Evolutionary conservation across 2,113 vertebrate species (phyloP), one percentile per base, ranked within the genome.

Genomic region (Xiphophorus maculatus): DNA sequence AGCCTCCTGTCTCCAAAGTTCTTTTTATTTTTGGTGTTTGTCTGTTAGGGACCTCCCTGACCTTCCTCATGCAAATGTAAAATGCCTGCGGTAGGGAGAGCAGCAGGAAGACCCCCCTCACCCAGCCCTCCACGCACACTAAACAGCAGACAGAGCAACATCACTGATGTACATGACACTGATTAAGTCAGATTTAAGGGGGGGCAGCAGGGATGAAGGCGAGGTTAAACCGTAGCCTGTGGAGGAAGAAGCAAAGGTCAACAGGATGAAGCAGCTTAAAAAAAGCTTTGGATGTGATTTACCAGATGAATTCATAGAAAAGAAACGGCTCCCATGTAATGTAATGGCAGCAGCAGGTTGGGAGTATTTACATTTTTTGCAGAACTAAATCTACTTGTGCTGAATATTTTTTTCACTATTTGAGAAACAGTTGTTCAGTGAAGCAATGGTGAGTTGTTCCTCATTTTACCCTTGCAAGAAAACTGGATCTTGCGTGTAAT

Each of bases 381-480:
- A 58, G 8, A 25, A 58, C 8, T 58, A 58, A 58, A 58, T 58
- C 19, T 25, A 65, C 30, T 25, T 25, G 3, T 5, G 9, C 7
- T 35, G 17, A 65, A 33, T 32, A 19, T 3, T 29, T 66, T 27
- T 77, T 17, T 65, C 19, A 9, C n/a, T 37, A 4, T 42, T 61
- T 62, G 51, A 32, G 29, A 28, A 76, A 58, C 42, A 0, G 35
- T 3, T 66, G 15, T 66, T 8, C 29, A 30, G 9, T 63, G 37
- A 13, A 17, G 42, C 61, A 30, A 32, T 35, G 7, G 35, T 69
- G 28, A 79, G 61, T 54, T 5, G 17, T 19, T 48, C 44, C 27
- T 44, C 1, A 40, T 66, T 73, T 58, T 76, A 63, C 73, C 17
- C 65, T 80, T 32, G 32, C 15, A 29, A 82, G 65, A 79, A 73